Conservation (phyloP, 1,140 invertebrate species). For the Meloidogyne chitwoodi region DNA sequence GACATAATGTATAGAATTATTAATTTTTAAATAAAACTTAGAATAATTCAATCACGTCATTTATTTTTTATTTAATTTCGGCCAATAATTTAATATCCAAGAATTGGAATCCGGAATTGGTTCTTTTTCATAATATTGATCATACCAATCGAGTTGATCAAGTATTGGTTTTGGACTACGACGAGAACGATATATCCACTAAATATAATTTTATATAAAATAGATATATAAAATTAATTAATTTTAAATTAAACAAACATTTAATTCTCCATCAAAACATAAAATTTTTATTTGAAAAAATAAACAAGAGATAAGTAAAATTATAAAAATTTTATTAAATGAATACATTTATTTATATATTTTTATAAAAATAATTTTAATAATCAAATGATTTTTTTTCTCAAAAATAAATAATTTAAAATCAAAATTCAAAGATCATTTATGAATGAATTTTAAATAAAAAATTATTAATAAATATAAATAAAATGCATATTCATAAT, state of each 20-base stretch:
- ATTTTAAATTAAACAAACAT: neutral
- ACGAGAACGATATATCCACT: neutral
- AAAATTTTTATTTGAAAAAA: neutral
- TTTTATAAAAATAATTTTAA: neutral
- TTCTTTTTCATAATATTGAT: neutral
- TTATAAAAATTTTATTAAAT: neutral
- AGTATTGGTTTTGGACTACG: neutral
- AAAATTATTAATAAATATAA: no score
- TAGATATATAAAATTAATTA: no score
- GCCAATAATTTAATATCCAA: no score
- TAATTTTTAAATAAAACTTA: no score
- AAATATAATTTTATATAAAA: neutral
- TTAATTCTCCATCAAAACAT: neutral
- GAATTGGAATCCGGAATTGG: neutral
- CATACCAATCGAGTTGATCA: neutral
- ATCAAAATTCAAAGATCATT: no score
- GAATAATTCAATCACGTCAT: no score
- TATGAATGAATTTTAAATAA: no score
- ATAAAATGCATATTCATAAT: no score
- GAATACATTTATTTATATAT: neutral
- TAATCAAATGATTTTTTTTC: no score
- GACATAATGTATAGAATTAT: no score
- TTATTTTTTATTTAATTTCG: no score
- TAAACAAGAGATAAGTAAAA: neutral
- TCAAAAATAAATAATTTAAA: no score